Conservation (phyloP, 2,797 vertebrate species). For the Clarias fuscus region DNA sequence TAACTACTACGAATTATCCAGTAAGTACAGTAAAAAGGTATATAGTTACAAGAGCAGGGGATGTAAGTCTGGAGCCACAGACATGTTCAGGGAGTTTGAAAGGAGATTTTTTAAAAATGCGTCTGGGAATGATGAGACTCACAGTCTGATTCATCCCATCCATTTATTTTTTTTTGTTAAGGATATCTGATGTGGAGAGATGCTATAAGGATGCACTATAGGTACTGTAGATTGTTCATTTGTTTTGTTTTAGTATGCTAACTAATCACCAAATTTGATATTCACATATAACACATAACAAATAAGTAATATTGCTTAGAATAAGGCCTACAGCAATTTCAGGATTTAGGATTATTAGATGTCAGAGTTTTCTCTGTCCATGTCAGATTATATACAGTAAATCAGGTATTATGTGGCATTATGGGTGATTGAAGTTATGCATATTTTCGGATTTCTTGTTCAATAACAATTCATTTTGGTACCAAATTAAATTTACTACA, state of each 20-base stretch:
- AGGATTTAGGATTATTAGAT: background rate
- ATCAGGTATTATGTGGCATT: too few relatives aligned
- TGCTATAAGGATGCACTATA: background rate
- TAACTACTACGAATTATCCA: conserved; percentile 13
- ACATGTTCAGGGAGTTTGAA: background rate
- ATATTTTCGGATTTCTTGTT: too few relatives aligned
- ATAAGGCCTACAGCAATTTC: background rate
- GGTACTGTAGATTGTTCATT: background rate
- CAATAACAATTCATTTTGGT: too few relatives aligned
- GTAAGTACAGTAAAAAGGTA: conserved; percentile 1
- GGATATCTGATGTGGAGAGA: background rate
- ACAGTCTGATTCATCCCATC: background rate
- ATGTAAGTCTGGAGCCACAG: background rate
- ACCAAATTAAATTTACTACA: too few relatives aligned
- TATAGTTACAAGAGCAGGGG: conserved; percentile 8
- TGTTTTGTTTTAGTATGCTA: background rate
- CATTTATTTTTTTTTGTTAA: background rate
- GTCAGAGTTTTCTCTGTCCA: background rate
- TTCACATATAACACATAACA: conserved; percentile 3
- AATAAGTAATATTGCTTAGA: background rate
- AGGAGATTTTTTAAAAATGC: background rate
- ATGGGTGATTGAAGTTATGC: too few relatives aligned
- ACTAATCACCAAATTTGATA: background rate
- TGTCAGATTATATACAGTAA: background rate
- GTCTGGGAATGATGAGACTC: conserved; percentile 9